Evolutionary conservation across 64 coral and sea anemone species (phyloP), one percentile per base, ranked within the genome.

Genomic region (Stylophora pistillata): DNA sequence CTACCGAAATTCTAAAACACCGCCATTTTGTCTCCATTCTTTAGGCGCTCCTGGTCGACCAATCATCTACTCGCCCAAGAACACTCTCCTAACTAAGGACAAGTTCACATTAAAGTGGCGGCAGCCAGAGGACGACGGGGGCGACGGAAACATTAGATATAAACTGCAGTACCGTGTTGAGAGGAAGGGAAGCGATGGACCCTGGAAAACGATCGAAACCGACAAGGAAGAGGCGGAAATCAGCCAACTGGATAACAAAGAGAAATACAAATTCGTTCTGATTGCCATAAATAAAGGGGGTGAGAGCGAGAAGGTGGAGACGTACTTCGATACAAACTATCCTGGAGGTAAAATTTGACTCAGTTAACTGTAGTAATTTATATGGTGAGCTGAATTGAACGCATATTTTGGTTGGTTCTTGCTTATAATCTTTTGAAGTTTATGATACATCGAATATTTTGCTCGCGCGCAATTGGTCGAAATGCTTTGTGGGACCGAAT

Each of bases 41-140:
- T 21, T 30, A 91, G 89, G 89, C 77, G 70, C 21, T 4, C 89
- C 89, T 0, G 73, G 89, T 15, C 89, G 78, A 60, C 89, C 89
- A 20, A 85, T 91, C 57, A 82, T 91, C 10, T 91, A 74, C 70
- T 18, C 52, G 52, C 89, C 89, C 13, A 53, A 20, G 23, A 11
- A n/a, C 59, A 77, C n/a, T 17, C 5, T 53, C 4, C 56, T 91
- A 6, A n/a, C 53, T 4, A 30, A 65, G 55, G 72, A 56, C 7
- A 64, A 31, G 10, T 91, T 91, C 16, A 85, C 73, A 2, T 58
- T 91, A 15, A 91, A 78, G 23, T 91, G 89, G 89, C 70, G 18
- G n/a, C 69, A 37, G 5, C 89, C 89, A 1, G 54, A 91, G 12
- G 34, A 75, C 13, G 77, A 32, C 31, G 89, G 80, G 10, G 89